Evolutionary conservation across 2,797 vertebrate genomes (phyloP).

Genomic region (Cryptoblepharus egeriae): DNA sequence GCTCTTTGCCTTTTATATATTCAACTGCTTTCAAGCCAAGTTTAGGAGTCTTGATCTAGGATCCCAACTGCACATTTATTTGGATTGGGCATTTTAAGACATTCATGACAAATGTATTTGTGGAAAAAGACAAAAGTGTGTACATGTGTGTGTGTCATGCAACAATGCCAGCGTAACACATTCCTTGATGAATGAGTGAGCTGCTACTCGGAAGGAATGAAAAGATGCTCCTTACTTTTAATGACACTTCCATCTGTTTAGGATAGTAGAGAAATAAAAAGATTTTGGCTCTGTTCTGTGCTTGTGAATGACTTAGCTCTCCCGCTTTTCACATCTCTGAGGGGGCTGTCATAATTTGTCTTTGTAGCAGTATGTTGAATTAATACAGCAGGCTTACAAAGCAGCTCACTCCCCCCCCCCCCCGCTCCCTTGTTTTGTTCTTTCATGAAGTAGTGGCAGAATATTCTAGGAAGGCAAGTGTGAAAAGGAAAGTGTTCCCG

Average conservation of each 20-base stretch:
- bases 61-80: too few relatives aligned
- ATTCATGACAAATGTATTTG: not conserved
- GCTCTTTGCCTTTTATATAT: too few relatives aligned
- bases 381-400: not conserved
- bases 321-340: not conserved
- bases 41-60: too few relatives aligned
- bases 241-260: not conserved
- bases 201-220: not conserved
- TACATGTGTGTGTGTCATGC: not conserved
- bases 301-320: not conserved
- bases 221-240: not conserved
- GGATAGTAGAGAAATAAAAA: not conserved
- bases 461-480: not conserved
- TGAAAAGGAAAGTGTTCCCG: not conserved
- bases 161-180: not conserved
- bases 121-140: not conserved
- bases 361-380: not conserved
- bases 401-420: not conserved
- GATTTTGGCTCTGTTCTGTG: not conserved
- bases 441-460: not conserved
- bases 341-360: not conserved
- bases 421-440: not conserved
- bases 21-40: too few relatives aligned
- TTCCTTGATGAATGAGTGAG: not conserved
- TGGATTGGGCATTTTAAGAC: not conserved